phyloP scores from a whole-genome alignment of 2,113 vertebrate genomes.

The Labeo rohita region DNA sequence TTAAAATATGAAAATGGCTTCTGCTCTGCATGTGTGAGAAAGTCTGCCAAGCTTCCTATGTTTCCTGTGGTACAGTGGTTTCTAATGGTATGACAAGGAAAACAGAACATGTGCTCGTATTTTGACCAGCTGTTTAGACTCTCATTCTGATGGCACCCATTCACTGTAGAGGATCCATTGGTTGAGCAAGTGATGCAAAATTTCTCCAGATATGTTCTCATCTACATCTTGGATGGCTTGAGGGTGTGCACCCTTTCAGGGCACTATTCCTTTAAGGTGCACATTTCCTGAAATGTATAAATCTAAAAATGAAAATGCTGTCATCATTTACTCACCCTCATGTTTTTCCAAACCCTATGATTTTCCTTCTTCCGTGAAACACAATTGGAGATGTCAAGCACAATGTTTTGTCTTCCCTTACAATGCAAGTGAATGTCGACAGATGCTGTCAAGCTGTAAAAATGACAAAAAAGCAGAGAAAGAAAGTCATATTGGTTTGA shows the following conservation, averaged over 20 bases:
- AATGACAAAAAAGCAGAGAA: neutral
- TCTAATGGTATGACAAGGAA: neutral
- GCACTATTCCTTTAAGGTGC: neutral
- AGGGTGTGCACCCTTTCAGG: too few species aligned
- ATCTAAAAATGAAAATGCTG: neutral
- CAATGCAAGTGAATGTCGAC: neutral
- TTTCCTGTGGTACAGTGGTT: neutral
- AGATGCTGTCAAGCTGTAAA: neutral
- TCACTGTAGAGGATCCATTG: neutral
- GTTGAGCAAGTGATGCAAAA: neutral
- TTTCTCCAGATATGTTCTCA: neutral
- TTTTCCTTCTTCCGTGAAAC: neutral
- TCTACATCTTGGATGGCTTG: too few species aligned
- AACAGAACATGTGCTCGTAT: too few species aligned
- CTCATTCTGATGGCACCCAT: neutral
- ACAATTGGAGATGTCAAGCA: neutral
- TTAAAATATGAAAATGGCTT: constrained; percentile 10
- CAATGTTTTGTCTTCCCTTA: neutral
- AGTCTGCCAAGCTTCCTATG: neutral
- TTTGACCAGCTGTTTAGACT: neutral
- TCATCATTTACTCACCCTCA: neutral
- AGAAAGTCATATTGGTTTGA: neutral
- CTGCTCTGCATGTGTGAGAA: neutral
- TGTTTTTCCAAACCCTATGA: neutral
- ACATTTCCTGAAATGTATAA: neutral